Evolutionary conservation across 35 echinoderm and acorn worm genomes (phyloP), one percentile per base, ranked within the genome.

Genomic region (Hemicentrotus pulcherrimus): DNA sequence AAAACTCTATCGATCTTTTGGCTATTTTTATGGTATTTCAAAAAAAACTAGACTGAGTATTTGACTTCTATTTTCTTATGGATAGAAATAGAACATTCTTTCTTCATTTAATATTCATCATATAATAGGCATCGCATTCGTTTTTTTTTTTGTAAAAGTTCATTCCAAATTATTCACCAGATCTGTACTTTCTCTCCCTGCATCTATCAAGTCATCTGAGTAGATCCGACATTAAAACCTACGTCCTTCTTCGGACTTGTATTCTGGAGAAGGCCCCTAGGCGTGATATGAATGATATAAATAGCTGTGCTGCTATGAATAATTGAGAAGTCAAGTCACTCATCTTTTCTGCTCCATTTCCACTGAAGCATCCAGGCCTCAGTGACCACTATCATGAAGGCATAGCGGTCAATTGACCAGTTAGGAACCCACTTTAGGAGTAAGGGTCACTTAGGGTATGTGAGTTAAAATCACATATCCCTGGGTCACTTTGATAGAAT

Each of bases 311-410:
- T 28, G 18, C 24, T 70, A 70, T 70, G 61, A 70, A 70, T 70
- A 70, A 78, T 78, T 78, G 19, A 78, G 50, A 55, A 55, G 10
- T 78, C 65, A 78, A 78, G 22, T 78, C 65, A n/a, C 65, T n/a
- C 65, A 78, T 78, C 65, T 28, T 78, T 78, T 78, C 65, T 78
- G 65, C 65, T 78, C 65, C 65, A 78, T 78, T 78, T 78, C 22
- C 24, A 78, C 65, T 7, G 4, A 78, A 78, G 65, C 65, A 59
- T 28, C 65, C 65, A 22, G 18, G 0, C 65, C 10, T 22, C 19
- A 78, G 19, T 78, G 65, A 78, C 65, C 65, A 28, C 4, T 78
- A n/a, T 22, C 22, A n/a, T 78, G 4, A n/a, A 28, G 22, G 65
- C 18, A 4, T 78, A 78, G 3, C 65, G 65, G 65, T 78, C 65